phyloP scores from a whole-genome alignment of 2,113 vertebrate genomes.

The Proterorhinus semilunaris region DNA sequence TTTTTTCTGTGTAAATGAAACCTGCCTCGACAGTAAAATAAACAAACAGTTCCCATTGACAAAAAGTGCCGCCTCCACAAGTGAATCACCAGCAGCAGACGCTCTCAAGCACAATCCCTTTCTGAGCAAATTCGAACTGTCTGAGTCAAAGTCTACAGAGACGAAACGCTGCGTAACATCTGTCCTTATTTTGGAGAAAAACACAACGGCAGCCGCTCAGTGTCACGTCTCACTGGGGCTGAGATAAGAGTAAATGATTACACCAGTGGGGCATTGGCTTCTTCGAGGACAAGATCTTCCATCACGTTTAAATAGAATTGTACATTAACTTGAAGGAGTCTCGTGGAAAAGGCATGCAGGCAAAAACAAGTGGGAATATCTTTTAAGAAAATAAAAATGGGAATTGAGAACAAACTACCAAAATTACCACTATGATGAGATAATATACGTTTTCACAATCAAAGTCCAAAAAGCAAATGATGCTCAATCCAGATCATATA shows the following conservation, averaged over 20 bases:
- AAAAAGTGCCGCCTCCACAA: constrained; percentile 14
- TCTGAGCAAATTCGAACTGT: constrained; percentile 29
- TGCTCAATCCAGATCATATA: too few relatives aligned
- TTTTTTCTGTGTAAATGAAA: constrained; percentile 12
- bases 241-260: constrained; percentile 44
- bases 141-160: constrained; percentile 36
- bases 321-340: constrained; percentile 42
- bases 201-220: constrained; percentile 19
- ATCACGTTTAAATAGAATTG: constrained; percentile 40
- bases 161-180: constrained; percentile 42
- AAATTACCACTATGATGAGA: too few relatives aligned
- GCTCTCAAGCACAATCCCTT: constrained; percentile 22
- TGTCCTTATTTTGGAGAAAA: constrained; percentile 38
- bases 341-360: not conserved
- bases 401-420: too few relatives aligned
- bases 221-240: constrained; percentile 33
- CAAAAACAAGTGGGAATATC: constrained; percentile 13
- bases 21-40: not conserved
- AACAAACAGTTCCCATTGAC: constrained; percentile 15
- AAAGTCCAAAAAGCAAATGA: too few relatives aligned
- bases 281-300: constrained; percentile 7
- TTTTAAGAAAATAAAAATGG: too few relatives aligned
- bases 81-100: constrained; percentile 23
- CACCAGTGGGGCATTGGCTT: constrained; percentile 34
- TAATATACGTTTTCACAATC: too few relatives aligned